Evolutionary conservation across 1,140 invertebrate genomes (phyloP), one percentile per base, ranked within the genome.

Genomic region (Tribolium madens): DNA sequence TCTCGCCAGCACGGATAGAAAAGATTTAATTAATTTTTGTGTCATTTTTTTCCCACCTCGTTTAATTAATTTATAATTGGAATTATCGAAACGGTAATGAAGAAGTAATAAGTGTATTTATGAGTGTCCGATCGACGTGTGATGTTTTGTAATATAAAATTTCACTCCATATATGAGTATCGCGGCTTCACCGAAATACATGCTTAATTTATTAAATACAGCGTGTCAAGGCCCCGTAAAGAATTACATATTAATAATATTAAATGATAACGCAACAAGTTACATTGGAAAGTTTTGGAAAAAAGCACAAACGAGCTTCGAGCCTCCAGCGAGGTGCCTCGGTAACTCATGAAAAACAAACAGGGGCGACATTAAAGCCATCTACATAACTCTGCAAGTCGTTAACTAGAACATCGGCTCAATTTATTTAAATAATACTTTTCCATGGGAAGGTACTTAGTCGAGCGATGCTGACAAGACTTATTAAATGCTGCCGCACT

Each of bases 381-480:
- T 53, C 73, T 75, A 75, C 73, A 75, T 75, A 75, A 75, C 73
- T 75, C 64, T 68, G 57, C 57, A 68, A 46, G 73, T 75, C 73
- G 57, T 75, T 75, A 75, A 75, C 57, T 64, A 33, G 47, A 60
- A 68, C 64, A 75, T 75, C 64, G 73, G 33, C 36, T 75, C 73
- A 48, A 75, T 75, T 75, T 75, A 75, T 75, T 75, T 75, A 75
- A 68, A 75, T 68, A 75, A 75, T 75, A 68, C 36, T 48, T 64
- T 64, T 64, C 53, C 73, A 68, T 75, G 73, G 57, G 73, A 75
- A 75, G 57, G 46, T 75, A 68, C 73, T 75, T 75, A 68, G 73
- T 21, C 46, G 46, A 33, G 15, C 53, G 17, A 21, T 47, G 13
- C 33, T 75, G 53, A 75, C 73, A 64, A 75, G 53, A 75, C 50